Evolutionary conservation across 2,113 vertebrate genomes (phyloP).

Genomic region (Barbus barbus): DNA sequence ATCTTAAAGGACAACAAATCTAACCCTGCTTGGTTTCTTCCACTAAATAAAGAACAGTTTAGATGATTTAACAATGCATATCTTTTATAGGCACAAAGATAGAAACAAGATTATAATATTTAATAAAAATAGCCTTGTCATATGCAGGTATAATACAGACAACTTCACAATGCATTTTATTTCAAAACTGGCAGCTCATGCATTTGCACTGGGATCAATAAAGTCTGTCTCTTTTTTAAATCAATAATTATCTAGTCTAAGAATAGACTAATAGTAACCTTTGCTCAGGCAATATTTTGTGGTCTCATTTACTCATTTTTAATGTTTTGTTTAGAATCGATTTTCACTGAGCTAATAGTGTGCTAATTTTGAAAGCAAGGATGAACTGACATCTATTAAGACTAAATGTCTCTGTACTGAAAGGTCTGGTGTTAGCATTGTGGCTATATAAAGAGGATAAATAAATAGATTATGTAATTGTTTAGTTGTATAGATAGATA

Average conservation of each 20-base stretch:
- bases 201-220: constrained; percentile 2
- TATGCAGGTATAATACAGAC: neutral
- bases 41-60: neutral
- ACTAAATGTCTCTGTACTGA: neutral
- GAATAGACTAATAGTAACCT: neutral
- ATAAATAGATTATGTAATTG: neutral
- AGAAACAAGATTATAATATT: neutral
- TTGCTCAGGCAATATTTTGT: constrained; percentile 10
- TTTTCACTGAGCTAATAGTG: neutral
- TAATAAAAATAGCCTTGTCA: neutral
- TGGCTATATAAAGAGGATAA: neutral
- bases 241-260: neutral
- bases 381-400: constrained; percentile 16
- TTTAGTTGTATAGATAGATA: neutral
- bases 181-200: neutral
- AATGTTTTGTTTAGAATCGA: neutral
- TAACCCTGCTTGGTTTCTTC: neutral
- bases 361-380: constrained; percentile 12
- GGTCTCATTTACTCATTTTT: neutral
- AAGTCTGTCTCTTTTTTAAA: neutral
- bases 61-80: neutral
- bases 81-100: no score
- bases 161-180: neutral
- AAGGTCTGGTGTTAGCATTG: neutral
- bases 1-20: neutral